Percentiles rank a stretch among this genome's conserved stretches.
phyloP scores from a whole-genome alignment of 2,797 vertebrate genomes.

The Acanthornis magna region DNA sequence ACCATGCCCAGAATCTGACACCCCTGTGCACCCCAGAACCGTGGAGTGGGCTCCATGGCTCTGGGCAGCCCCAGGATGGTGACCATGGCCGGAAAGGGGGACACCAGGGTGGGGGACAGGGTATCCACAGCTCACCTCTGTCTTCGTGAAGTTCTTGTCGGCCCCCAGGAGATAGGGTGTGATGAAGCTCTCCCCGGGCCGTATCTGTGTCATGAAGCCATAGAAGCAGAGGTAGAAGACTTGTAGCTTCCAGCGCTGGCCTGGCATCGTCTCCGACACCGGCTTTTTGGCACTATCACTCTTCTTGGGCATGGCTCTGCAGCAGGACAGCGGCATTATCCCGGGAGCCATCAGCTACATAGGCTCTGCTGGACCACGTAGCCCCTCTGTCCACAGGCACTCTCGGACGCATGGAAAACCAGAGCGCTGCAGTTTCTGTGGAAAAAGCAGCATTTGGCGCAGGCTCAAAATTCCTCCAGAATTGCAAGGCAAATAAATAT shows the following conservation, averaged over 20 bases:
- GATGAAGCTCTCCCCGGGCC: conserved; percentile 93
- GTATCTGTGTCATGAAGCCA: conserved; percentile 89
- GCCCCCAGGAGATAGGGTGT: conserved; percentile 85
- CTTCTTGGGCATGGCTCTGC: neutral
- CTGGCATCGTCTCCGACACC: fast-evolving
- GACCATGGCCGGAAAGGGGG: fast-evolving
- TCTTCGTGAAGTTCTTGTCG: conserved; percentile 86
- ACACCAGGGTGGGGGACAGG: neutral
- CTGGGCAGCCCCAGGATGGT: neutral
- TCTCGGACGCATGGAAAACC: neutral
- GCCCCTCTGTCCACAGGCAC: neutral
- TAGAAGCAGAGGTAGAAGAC: conserved; percentile 90
- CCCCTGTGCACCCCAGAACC: neutral
- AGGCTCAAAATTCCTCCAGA: conserved; percentile 25
- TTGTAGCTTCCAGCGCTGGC: conserved; percentile 77
- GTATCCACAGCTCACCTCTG: conserved; percentile 75
- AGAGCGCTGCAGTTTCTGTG: neutral
- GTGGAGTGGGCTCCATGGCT: neutral
- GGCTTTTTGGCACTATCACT: neutral
- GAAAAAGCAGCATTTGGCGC: conserved; percentile 23
- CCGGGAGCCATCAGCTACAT: neutral
- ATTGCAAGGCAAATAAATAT: conserved; percentile 38
- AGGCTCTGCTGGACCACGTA: neutral
- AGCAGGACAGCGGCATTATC: neutral
- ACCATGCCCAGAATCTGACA: fast-evolving